A percentile compares a stretch with the other conserved stretches of the same genome.
Evolutionary conservation across 2,113 vertebrate species (phyloP).

Genomic region (Baryphthengus martii): DNA sequence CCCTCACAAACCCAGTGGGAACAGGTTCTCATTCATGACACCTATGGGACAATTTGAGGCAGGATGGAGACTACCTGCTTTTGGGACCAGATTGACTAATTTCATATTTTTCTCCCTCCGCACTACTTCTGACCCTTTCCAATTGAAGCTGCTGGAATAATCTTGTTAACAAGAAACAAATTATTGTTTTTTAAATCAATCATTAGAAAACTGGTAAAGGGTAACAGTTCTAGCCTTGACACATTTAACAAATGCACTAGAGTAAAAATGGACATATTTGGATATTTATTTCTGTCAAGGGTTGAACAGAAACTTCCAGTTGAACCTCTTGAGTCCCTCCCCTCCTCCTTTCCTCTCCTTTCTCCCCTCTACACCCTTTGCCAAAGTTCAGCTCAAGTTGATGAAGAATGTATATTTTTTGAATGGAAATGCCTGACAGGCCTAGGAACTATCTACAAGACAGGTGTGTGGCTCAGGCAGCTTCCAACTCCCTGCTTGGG

Average conservation of each 20-base stretch:
- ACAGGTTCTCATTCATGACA: not conserved
- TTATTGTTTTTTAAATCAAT: not conserved
- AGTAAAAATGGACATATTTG: not conserved
- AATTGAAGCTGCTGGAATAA: not conserved
- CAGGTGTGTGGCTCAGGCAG: constrained; percentile 65
- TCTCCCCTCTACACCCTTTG: not conserved
- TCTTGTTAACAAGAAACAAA: not conserved
- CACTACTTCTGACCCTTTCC: not conserved
- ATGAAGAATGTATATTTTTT: constrained; percentile 58
- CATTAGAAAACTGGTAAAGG: not conserved
- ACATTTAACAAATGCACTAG: not conserved
- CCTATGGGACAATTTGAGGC: not conserved
- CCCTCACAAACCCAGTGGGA: not conserved
- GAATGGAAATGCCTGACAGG: constrained; percentile 68
- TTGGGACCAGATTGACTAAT: not conserved
- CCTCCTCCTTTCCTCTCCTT: not conserved
- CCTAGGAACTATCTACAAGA: constrained; percentile 41
- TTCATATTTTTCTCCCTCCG: not conserved
- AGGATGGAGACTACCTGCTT: not conserved
- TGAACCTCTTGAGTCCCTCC: not conserved
- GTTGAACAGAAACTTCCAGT: constrained; percentile 18
- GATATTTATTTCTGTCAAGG: not conserved
- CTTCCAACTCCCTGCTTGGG: constrained; percentile 33
- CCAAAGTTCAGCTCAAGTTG: constrained; percentile 61
- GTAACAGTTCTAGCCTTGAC: not conserved